Evolutionary conservation across 2,888 invertebrate genomes (phyloP).

Genomic region (Mesoligia furuncula): DNA sequence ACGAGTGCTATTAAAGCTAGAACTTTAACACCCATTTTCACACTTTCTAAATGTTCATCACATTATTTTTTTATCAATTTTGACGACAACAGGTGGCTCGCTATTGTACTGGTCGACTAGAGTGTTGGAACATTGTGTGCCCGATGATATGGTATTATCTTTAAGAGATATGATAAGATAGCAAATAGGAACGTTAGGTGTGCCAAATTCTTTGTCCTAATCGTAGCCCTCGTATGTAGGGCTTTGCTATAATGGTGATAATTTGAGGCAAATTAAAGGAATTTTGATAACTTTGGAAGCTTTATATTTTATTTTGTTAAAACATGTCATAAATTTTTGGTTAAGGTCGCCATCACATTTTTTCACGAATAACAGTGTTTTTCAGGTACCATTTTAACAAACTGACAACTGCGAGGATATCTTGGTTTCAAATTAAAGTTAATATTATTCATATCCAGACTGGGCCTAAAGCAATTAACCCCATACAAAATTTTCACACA

Average conservation of each 20-base stretch:
- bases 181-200: slow-evolving; percentile 88
- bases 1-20: slow-evolving; percentile 79
- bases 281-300: slow-evolving; percentile 21
- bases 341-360: too few species aligned
- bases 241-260: slow-evolving; percentile 65
- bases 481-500: too few species aligned
- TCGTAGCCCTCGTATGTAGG: slow-evolving; percentile 75
- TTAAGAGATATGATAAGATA: slow-evolving; percentile 87
- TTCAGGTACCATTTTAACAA: too few species aligned
- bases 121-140: slow-evolving; percentile 82
- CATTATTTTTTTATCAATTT: slow-evolving; percentile 81
- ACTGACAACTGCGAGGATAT: too few species aligned
- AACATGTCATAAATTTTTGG: not conserved
- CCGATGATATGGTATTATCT: slow-evolving; percentile 86
- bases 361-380: too few species aligned
- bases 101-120: slow-evolving; percentile 83
- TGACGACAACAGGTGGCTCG: slow-evolving; percentile 81
- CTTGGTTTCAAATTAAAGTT: too few species aligned
- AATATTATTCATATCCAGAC: too few species aligned
- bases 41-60: slow-evolving; percentile 77
- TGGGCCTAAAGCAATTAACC: too few species aligned
- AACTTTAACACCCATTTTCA: slow-evolving; percentile 84
- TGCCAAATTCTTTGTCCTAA: slow-evolving; percentile 90
- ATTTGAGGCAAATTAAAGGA: slow-evolving; percentile 52
- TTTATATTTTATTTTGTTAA: slow-evolving; percentile 1